phyloP scores from a whole-genome alignment of 2,797 vertebrate species.

The Enteromius afrohamiltoni region DNA sequence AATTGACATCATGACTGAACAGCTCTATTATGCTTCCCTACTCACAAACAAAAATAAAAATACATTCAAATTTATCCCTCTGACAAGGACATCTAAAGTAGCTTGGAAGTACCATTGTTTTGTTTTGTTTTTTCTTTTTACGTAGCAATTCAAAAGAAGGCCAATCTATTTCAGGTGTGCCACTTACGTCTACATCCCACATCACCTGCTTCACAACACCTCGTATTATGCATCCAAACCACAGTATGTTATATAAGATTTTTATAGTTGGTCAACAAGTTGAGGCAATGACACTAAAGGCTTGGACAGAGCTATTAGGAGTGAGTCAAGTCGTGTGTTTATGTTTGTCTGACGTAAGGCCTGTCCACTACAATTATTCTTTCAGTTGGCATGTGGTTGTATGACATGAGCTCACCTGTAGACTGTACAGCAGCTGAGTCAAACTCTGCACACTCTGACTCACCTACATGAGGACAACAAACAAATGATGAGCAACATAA shows the following conservation, averaged over 20 bases:
- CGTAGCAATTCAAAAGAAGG: not conserved
- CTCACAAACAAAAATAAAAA: constrained; percentile 13
- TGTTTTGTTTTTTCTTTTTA: not conserved
- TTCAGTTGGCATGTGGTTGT: constrained; percentile 26
- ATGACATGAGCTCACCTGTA: constrained; percentile 83
- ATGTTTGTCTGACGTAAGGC: constrained; percentile 5
- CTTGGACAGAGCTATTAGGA: constrained; percentile 21
- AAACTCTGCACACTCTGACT: constrained; percentile 90
- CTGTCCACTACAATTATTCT: constrained; percentile 46
- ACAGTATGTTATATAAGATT: not conserved
- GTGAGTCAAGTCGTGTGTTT: constrained; percentile 16
- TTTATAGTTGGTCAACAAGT: not conserved
- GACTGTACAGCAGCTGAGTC: constrained; percentile 91
- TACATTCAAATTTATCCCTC: not conserved
- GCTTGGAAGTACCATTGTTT: not conserved
- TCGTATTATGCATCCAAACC: constrained; percentile 9
- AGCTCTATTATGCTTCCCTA: not conserved
- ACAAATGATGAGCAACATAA: constrained; percentile 32
- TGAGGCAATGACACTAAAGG: constrained; percentile 10
- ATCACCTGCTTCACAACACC: constrained; percentile 6
- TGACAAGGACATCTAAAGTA: not conserved
- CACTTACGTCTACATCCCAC: not conserved
- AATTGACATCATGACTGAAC: constrained; percentile 16
- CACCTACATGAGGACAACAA: constrained; percentile 76
- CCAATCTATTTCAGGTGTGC: not conserved